These are phyloP conservation scores for Eupristina koningsbergeri DNA, from an alignment of 1,140 invertebrate species.

Conservation along the genomic window DNA sequence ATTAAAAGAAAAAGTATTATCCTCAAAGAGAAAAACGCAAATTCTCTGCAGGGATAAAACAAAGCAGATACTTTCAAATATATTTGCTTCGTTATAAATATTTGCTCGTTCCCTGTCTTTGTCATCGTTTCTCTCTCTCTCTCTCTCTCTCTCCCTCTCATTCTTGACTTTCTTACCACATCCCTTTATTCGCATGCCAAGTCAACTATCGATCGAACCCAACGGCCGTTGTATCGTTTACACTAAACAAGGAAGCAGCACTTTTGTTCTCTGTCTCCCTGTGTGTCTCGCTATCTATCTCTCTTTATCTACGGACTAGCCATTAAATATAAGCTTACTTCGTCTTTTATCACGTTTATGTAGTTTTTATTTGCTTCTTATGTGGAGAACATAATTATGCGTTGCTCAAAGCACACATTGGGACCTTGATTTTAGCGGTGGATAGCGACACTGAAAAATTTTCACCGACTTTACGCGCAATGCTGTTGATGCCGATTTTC, in stretches of 20 bases:
- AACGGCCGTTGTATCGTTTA: slow-evolving; percentile 40
- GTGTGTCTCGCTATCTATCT: neutral
- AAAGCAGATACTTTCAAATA: neutral
- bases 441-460: slow-evolving; percentile 34
- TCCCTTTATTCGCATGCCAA: slow-evolving; percentile 42
- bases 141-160: neutral
- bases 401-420: neutral
- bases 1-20: too few relatives aligned
- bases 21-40: too few relatives aligned
- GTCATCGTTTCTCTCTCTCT: neutral
- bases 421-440: neutral
- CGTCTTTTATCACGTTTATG: neutral
- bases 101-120: too few relatives aligned
- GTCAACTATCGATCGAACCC: slow-evolving; percentile 41
- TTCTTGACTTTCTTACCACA: slow-evolving; percentile 2
- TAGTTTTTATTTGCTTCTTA: neutral
- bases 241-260: neutral
- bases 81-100: slow-evolving; percentile 3
- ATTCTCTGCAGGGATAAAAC: neutral
- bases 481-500: neutral
- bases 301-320: neutral
- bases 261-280: neutral
- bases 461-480: neutral
- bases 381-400: slow-evolving; percentile 19
- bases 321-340: slow-evolving; percentile 21